Evolutionary conservation across 2,888 invertebrate species (phyloP).

Genomic region (Ormia ochracea): DNA sequence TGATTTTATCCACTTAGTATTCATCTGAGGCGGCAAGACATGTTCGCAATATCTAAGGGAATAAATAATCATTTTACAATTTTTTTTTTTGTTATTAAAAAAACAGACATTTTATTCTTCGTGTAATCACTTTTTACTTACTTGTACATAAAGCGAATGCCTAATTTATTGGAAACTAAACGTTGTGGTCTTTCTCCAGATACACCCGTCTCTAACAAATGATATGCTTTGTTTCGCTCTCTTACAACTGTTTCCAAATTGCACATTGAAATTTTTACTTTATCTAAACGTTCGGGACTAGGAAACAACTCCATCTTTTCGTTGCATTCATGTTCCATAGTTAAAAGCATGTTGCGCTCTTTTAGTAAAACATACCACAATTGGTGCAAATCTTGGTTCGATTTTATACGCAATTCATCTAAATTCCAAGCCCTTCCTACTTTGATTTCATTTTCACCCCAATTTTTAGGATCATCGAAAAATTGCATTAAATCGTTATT

Average conservation of each 20-base stretch:
- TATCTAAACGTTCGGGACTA: conserved; percentile 94
- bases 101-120: too few species aligned
- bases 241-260: conserved; percentile 93
- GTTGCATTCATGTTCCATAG: conserved; percentile 93
- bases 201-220: conserved; percentile 91
- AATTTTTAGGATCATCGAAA: conserved; percentile 91
- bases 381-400: conserved; percentile 96
- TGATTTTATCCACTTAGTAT: conserved; percentile 81
- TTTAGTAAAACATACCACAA: conserved; percentile 94
- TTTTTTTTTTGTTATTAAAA: too few species aligned
- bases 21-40: conserved; percentile 82
- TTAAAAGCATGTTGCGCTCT: conserved; percentile 97
- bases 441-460: conserved; percentile 85
- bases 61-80: background rate
- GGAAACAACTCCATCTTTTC: conserved; percentile 85
- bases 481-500: conserved; percentile 85
- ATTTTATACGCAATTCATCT: conserved; percentile 95
- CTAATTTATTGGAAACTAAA: conserved; percentile 80
- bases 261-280: conserved; percentile 95
- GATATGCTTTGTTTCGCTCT: conserved; percentile 94
- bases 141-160: conserved; percentile 80
- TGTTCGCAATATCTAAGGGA: conserved; percentile 79
- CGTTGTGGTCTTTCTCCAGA: conserved; percentile 86
- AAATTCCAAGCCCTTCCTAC: conserved; percentile 91
- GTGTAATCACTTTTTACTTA: conserved; percentile 59